Evolutionary conservation across 2,888 invertebrate species (phyloP).

Genomic region (Unio delphinus): DNA sequence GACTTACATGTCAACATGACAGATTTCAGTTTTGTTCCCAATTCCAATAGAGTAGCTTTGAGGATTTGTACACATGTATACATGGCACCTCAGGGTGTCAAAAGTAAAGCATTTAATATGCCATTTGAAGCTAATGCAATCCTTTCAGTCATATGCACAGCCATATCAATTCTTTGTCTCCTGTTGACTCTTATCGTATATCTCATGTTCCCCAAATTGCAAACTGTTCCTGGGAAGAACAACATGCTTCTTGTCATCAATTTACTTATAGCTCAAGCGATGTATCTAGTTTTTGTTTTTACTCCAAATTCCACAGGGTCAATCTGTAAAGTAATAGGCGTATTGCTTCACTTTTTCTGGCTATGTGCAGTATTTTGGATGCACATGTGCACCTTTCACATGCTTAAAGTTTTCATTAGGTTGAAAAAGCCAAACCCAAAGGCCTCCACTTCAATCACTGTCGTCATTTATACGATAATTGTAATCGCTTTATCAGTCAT

Average conservation of each 20-base stretch:
- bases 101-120: too few relatives aligned
- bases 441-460: conserved; percentile 1
- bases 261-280: conserved; percentile 14
- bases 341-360: conserved; percentile 26
- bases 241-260: conserved; percentile 16
- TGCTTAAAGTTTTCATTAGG: conserved; percentile 11
- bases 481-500: conserved; percentile 4
- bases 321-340: conserved; percentile 14
- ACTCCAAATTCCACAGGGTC: conserved; percentile 7
- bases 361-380: conserved; percentile 25
- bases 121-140: neutral
- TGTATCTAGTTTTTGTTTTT: conserved; percentile 10
- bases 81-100: too few relatives aligned
- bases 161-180: conserved; percentile 17
- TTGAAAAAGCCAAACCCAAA: neutral
- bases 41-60: too few relatives aligned
- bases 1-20: too few relatives aligned
- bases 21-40: too few relatives aligned
- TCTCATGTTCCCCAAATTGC: conserved; percentile 13
- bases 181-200: conserved; percentile 13
- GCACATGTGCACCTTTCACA: conserved; percentile 26
- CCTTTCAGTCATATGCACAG: conserved; percentile 10
- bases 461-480: conserved; percentile 7
- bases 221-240: conserved; percentile 27
- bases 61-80: too few relatives aligned